Base-by-base conservation (phyloP, 1,140 invertebrate genomes). In the Nebria ingens region DNA sequence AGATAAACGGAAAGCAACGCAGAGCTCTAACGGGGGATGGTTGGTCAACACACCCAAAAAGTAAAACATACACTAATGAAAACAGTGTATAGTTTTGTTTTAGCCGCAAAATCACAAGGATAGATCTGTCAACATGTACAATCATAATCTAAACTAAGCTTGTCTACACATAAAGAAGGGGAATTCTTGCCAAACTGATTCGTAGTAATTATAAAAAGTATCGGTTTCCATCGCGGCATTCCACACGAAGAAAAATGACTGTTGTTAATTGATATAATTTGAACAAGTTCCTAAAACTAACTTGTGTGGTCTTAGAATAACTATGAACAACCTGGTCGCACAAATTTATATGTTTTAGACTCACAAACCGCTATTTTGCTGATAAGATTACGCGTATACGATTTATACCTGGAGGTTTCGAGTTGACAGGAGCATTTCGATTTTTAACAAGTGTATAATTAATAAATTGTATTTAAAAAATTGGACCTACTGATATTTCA, bases 161-260 rank as follows among this genome's bases (percentile, higher is more conserved):
- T n/a, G 25, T 29, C 4, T n/a, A n/a, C n/a, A n/a, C n/a, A n/a
- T n/a, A n/a, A n/a, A 6, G 25, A 29, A 29, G 13, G 25, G 13
- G 40, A 12, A 4, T 17, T 45, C 17, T 17, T 45, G 40, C 40
- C 17, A 45, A 45, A 45, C 3, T 45, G 40, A 45, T 45, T 45
- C 40, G 40, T 45, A 45, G 40, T 17, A 45, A 45, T 45, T 45
- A 45, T 4, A 45, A 45, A 45, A 45, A 45, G 40, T 45, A 45
- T 45, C 40, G 15, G 15, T 45, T 45, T 12, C 40, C 6, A 29
- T 6, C 13, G 25, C 13, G 25, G 15, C 40, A 17, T 45, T 45
- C 15, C 15, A 17, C 15, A 9, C 4, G 9, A 17, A 12, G 40
- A 45, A 45, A 45, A 45, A 45, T 45, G 40, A 4, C 4, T 17